Conservation (phyloP, 1,140 invertebrate genomes). For the Drosophila yakuba region DNA sequence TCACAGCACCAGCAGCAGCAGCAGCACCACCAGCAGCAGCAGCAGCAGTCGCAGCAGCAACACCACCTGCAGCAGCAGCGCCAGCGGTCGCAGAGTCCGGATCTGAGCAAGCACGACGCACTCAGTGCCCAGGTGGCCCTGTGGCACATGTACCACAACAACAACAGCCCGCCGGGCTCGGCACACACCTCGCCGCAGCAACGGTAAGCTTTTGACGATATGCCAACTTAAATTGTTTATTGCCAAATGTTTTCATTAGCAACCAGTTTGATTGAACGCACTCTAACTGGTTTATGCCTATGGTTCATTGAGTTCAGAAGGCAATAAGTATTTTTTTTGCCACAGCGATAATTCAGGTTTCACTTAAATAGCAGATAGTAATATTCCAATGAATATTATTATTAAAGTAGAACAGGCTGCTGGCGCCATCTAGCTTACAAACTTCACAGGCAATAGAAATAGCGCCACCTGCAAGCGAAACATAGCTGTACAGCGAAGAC, state of each 20-base stretch:
- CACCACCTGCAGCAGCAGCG: slow-evolving; percentile 84
- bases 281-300: neutral
- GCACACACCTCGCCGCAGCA: slow-evolving; percentile 78
- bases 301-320: neutral
- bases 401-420: no score
- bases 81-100: slow-evolving; percentile 86
- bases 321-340: no score
- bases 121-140: slow-evolving; percentile 90
- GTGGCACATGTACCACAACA: slow-evolving; percentile 93
- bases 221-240: neutral
- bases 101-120: slow-evolving; percentile 86
- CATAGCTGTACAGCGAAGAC: slow-evolving; percentile 13
- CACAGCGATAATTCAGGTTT: neutral
- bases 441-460: no score
- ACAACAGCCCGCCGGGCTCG: slow-evolving; percentile 84
- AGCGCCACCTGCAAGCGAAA: neutral
- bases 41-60: slow-evolving; percentile 81
- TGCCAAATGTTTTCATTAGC: slow-evolving; percentile 3
- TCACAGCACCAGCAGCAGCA: slow-evolving; percentile 85
- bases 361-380: neutral
- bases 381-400: neutral
- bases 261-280: neutral
- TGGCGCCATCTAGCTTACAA: neutral
- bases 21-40: slow-evolving; percentile 86
- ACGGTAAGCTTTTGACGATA: slow-evolving; percentile 46